Evolutionary conservation across 2,113 vertebrate genomes (phyloP).

Genomic region (Platichthys stellatus): DNA sequence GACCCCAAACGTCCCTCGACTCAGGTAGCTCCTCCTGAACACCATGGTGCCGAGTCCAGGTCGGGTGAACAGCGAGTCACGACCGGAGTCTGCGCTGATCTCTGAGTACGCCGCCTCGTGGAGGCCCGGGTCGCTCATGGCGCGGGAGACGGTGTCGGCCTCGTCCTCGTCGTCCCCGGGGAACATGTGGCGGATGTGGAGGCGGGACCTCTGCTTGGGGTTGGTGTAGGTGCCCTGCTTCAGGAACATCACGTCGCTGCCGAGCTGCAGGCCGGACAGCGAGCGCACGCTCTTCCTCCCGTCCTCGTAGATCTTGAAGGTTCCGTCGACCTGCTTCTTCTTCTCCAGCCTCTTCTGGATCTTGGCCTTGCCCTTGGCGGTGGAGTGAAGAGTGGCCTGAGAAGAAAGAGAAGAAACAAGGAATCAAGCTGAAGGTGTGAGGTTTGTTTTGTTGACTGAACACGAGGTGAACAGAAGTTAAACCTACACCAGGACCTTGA

Average conservation of each 20-base stretch:
- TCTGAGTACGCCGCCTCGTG: conserved; percentile 89
- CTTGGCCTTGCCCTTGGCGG: conserved; percentile 93
- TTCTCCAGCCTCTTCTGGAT: conserved; percentile 95
- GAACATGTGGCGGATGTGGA: conserved; percentile 95
- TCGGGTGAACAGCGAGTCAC: conserved; percentile 94
- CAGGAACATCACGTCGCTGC: conserved; percentile 95
- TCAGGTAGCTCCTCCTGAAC: conserved; percentile 94
- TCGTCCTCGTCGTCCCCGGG: conserved; percentile 78
- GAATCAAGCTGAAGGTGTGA: not conserved
- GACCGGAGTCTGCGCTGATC: conserved; percentile 94
- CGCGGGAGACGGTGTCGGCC: conserved; percentile 87
- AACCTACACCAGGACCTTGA: not conserved
- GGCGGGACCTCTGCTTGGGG: conserved; percentile 86
- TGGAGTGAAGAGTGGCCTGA: conserved; percentile 91
- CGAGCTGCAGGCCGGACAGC: conserved; percentile 92
- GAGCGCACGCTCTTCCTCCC: conserved; percentile 94
- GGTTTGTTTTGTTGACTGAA: too few species aligned
- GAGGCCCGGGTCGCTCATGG: conserved; percentile 91
- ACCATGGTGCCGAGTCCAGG: conserved; percentile 98
- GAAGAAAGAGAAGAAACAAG: conserved; percentile 39
- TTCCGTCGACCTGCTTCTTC: conserved; percentile 90
- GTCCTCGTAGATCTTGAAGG: conserved; percentile 96
- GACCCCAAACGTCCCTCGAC: conserved; percentile 86
- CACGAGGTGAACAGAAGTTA: too few species aligned
- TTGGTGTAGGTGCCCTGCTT: conserved; percentile 89